Evolutionary conservation across 2,797 vertebrate species (phyloP).

Genomic region (Gila robusta): DNA sequence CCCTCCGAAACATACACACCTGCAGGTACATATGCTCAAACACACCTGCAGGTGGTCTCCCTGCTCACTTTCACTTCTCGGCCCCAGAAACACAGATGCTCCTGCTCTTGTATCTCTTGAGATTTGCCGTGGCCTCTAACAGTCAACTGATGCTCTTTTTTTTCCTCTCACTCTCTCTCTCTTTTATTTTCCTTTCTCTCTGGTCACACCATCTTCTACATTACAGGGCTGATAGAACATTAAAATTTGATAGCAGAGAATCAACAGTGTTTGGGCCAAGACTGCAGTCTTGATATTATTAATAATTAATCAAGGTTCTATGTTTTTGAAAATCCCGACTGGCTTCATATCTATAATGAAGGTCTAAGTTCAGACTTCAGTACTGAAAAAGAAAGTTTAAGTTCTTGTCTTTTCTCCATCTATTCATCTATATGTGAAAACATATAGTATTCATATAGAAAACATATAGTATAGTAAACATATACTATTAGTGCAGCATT

Average conservation of each 20-base stretch:
- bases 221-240: conserved; percentile 42
- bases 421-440: conserved; percentile 19
- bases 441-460: too few relatives aligned
- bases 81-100: conserved; percentile 37
- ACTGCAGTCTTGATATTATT: conserved; percentile 57
- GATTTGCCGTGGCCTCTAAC: conserved; percentile 34
- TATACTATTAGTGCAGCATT: neutral
- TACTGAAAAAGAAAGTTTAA: conserved; percentile 44
- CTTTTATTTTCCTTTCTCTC: neutral
- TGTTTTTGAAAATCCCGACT: conserved; percentile 61
- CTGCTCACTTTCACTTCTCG: conserved; percentile 11
- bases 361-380: conserved; percentile 57
- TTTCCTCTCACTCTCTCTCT: neutral
- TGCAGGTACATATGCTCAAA: conserved; percentile 53
- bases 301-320: conserved; percentile 65
- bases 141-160: neutral
- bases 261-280: conserved; percentile 45
- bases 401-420: conserved; percentile 42
- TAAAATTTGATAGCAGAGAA: conserved; percentile 48
- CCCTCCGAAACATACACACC: conserved; percentile 55
- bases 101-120: conserved; percentile 15
- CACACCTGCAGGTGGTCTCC: conserved; percentile 44
- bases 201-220: conserved; percentile 44
- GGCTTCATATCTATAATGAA: conserved; percentile 61
- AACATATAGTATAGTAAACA: too few relatives aligned